Conservation (phyloP, 2,888 invertebrate genomes). For the Agrochola litura region DNA sequence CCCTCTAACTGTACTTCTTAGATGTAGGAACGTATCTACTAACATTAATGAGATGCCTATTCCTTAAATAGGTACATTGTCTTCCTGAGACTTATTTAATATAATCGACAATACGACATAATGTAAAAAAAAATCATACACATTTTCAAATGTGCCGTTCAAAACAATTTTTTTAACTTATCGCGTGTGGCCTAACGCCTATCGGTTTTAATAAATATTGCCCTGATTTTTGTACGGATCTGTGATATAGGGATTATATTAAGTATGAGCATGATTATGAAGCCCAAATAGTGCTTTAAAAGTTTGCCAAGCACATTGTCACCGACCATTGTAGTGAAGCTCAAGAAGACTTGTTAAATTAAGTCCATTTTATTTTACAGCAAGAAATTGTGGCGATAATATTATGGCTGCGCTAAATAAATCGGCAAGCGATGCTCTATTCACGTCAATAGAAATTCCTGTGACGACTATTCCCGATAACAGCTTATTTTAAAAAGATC, state of each 20-base stretch:
- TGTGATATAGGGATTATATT: background rate
- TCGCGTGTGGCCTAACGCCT: too few relatives aligned
- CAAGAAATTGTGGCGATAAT: background rate
- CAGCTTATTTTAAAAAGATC: conserved; percentile 52
- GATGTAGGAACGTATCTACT: background rate
- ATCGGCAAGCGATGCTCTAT: background rate
- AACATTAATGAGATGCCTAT: background rate
- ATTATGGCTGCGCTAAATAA: background rate
- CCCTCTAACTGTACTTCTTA: background rate
- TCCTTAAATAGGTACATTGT: background rate
- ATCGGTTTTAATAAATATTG: too few relatives aligned
- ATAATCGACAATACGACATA: too few relatives aligned
- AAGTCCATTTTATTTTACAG: background rate
- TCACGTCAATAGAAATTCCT: background rate
- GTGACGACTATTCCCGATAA: conserved; percentile 3
- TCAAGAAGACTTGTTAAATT: background rate
- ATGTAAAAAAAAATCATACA: too few relatives aligned
- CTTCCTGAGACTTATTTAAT: too few relatives aligned
- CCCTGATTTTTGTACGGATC: background rate
- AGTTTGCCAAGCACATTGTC: background rate
- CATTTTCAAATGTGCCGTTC: too few relatives aligned
- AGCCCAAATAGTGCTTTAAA: background rate
- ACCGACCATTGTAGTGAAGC: background rate
- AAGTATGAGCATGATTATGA: background rate
- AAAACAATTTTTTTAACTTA: too few relatives aligned